Evolutionary conservation across 2,113 vertebrate genomes (phyloP).

Genomic region (Paramormyrops kingsleyae): DNA sequence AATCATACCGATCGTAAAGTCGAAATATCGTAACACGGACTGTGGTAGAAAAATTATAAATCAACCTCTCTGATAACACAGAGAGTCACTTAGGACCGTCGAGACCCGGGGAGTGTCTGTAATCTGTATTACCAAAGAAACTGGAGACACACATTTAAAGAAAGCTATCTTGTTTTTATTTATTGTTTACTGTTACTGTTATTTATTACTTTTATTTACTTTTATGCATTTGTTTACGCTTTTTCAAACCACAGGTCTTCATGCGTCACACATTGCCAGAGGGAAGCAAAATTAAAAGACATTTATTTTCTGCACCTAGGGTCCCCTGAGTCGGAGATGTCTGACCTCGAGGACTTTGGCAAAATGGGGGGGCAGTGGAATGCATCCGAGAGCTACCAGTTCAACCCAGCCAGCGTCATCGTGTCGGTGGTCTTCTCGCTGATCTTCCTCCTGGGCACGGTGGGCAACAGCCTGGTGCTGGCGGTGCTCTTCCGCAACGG

Average conservation of each 20-base stretch:
- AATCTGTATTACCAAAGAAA: not conserved
- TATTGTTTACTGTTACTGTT: not conserved
- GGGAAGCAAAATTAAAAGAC: not conserved
- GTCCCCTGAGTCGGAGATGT: slow-evolving; percentile 49
- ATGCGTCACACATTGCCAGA: not conserved
- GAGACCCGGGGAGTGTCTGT: not conserved
- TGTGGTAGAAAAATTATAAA: too few relatives aligned
- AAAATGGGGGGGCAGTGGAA: slow-evolving; percentile 57
- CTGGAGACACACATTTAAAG: not conserved
- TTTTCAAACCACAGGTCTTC: not conserved
- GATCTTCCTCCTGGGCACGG: slow-evolving; percentile 75
- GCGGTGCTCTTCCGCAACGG: slow-evolving; percentile 73
- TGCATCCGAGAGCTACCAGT: slow-evolving; percentile 62
- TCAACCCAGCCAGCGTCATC: slow-evolving; percentile 70
- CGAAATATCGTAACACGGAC: not conserved
- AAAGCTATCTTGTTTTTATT: not conserved
- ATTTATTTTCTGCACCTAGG: slow-evolving; percentile 27
- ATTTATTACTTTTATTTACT: not conserved
- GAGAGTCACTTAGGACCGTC: too few relatives aligned
- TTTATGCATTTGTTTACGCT: not conserved
- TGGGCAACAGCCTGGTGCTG: slow-evolving; percentile 77
- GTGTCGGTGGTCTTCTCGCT: slow-evolving; percentile 79
- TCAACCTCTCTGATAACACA: too few relatives aligned
- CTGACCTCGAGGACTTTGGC: slow-evolving; percentile 66
- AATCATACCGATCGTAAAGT: not conserved